Evolutionary conservation across 2,797 vertebrate species (phyloP).

Genomic region (Perdix hodgsoniae): DNA sequence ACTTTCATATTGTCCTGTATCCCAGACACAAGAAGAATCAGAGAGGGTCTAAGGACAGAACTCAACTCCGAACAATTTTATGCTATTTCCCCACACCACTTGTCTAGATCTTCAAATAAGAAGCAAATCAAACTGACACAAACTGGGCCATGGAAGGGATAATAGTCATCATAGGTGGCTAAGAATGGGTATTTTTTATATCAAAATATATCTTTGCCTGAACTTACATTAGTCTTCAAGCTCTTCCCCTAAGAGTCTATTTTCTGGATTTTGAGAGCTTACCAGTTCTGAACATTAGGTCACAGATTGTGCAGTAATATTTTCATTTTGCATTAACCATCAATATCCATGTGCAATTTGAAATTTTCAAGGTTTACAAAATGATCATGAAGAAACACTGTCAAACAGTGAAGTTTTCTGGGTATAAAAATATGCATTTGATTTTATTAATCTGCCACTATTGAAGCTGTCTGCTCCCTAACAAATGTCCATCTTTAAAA

Average conservation of each 20-base stretch:
- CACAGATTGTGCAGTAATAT: neutral
- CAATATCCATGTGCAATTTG: neutral
- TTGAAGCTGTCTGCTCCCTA: neutral
- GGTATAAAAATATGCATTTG: slow-evolving; percentile 61
- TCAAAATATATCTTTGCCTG: slow-evolving; percentile 19
- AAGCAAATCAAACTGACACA: neutral
- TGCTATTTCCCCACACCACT: neutral
- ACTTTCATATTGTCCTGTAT: neutral
- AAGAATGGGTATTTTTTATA: neutral
- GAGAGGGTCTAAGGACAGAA: neutral
- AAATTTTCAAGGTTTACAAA: slow-evolving; percentile 23
- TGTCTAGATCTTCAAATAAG: neutral
- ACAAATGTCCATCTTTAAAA: slow-evolving; percentile 4
- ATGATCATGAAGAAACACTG: neutral
- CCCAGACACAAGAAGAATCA: neutral
- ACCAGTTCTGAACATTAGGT: neutral
- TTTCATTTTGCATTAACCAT: neutral
- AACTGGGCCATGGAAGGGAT: neutral
- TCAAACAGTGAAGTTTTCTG: slow-evolving; percentile 41
- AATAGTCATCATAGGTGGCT: neutral
- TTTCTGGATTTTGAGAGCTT: neutral
- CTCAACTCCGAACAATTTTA: neutral
- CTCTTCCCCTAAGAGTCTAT: neutral
- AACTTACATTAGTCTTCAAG: neutral
- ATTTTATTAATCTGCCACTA: neutral